Conservation (phyloP, 2,797 vertebrate species). For the Cyprinella venusta region DNA sequence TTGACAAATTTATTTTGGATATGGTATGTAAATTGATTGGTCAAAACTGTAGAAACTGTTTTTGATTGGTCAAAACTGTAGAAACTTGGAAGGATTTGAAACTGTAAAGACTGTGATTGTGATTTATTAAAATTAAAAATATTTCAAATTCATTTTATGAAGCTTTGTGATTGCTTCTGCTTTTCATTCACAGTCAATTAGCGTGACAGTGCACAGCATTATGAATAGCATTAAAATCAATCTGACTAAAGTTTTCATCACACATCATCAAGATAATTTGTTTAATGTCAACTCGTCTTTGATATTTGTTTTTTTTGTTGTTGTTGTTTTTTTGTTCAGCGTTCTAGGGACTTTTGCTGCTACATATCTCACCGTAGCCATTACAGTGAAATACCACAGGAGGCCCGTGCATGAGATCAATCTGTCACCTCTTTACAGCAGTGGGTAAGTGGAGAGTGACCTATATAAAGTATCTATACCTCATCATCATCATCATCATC, state of each 20-base stretch:
- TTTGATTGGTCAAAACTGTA: background rate
- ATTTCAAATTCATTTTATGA: background rate
- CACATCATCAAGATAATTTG: background rate
- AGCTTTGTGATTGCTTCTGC: background rate
- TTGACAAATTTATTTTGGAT: background rate
- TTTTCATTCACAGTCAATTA: slow-evolving; percentile 6
- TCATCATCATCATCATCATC: too few relatives aligned
- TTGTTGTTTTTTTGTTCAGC: slow-evolving; percentile 76
- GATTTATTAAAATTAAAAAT: background rate
- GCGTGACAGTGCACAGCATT: background rate
- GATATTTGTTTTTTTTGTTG: too few relatives aligned
- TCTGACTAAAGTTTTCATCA: background rate
- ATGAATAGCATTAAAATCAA: slow-evolving; percentile 8
- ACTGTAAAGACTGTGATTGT: background rate
- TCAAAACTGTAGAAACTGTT: background rate
- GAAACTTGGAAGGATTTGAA: background rate
- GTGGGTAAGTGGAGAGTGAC: slow-evolving; percentile 74
- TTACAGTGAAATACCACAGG: slow-evolving; percentile 85
- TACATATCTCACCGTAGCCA: slow-evolving; percentile 86
- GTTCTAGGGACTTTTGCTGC: slow-evolving; percentile 90
- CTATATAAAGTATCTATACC: background rate
- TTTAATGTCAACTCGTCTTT: slow-evolving; percentile 4
- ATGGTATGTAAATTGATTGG: background rate
- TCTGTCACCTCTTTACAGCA: slow-evolving; percentile 60
- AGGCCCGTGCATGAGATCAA: slow-evolving; percentile 62